Conservation (phyloP, 1,140 invertebrate species). For the Mercenaria mercenaria region DNA sequence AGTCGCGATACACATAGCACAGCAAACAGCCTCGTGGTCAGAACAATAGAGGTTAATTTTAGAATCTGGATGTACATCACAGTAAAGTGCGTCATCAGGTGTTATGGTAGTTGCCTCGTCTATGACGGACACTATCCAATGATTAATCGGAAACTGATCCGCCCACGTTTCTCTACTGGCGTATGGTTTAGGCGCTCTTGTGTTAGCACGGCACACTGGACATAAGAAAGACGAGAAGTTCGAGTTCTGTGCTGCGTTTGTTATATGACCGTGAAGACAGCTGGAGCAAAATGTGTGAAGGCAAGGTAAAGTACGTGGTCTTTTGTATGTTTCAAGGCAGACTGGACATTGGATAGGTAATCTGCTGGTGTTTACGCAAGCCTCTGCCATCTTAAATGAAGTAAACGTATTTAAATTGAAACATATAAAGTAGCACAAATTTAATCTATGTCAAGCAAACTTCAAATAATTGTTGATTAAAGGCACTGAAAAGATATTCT, state of each 20-base stretch:
- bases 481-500: too few species aligned
- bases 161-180: neutral
- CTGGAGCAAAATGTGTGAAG: constrained; percentile 42
- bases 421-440: too few species aligned
- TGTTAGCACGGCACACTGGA: constrained; percentile 23
- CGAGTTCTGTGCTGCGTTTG: neutral
- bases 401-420: too few species aligned
- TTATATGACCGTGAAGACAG: constrained; percentile 27
- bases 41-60: constrained; percentile 43
- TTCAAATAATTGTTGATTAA: too few species aligned
- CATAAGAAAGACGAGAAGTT: constrained; percentile 21
- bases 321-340: constrained; percentile 29
- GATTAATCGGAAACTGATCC: constrained; percentile 43
- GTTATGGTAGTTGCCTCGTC: neutral
- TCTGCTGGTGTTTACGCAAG: neutral
- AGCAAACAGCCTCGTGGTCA: constrained; percentile 51
- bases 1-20: constrained; percentile 27
- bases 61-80: constrained; percentile 40
- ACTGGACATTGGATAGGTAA: constrained; percentile 45
- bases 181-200: constrained; percentile 3
- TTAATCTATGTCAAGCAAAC: too few species aligned
- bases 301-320: constrained; percentile 40
- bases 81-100: neutral
- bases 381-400: constrained; percentile 23
- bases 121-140: constrained; percentile 32